Base-by-base conservation (phyloP, 2,888 invertebrate genomes). In the Ellobium chinense region DNA sequence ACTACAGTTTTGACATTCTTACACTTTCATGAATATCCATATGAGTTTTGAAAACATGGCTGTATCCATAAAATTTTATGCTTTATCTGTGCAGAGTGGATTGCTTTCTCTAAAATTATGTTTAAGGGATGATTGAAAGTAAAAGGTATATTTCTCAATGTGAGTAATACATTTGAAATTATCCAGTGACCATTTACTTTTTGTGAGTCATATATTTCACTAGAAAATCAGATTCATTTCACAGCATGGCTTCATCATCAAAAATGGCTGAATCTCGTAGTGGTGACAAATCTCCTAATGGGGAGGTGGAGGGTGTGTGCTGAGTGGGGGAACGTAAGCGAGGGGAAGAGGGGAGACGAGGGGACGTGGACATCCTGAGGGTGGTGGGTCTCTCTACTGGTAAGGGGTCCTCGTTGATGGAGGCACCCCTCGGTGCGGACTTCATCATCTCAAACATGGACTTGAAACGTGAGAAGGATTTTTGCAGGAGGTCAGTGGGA, bases 391-490 rank as follows among this genome's bases (percentile, higher is more conserved):
- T 37, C 18, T 74, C 63, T n/a, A 46, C 54, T 29, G 46, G n/a
- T 34, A 77, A 7, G 9, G 80, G 80, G 34, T 84, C 83, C 3
- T 82, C 80, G 24, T 80, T 79, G 62, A 82, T 72, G 21, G 82
- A 82, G 7, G 80, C 82, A 21, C 81, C 84, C 1, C 82, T 39
- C 0, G 82, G 82, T 14, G 37, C 39, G 27, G 81, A 70, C 39
- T 84, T 82, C 82, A 84, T 77, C 58, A 82, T 76, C 18, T 84
- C 84, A 72, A 79, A 82, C 84, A 84, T 84, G 74, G 73, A 77
- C 1, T 91, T 92, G 73, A 89, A 88, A 21, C 85, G 68, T 3
- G 89, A 89, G 58, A 82, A 78, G 1, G 86, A 80, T 62, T 88
- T 85, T 60, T 86, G 82, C 66, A 91, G 83, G n/a, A 91, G 85